Conservation (phyloP, 1,140 invertebrate species). For the Cotesia typhae region DNA sequence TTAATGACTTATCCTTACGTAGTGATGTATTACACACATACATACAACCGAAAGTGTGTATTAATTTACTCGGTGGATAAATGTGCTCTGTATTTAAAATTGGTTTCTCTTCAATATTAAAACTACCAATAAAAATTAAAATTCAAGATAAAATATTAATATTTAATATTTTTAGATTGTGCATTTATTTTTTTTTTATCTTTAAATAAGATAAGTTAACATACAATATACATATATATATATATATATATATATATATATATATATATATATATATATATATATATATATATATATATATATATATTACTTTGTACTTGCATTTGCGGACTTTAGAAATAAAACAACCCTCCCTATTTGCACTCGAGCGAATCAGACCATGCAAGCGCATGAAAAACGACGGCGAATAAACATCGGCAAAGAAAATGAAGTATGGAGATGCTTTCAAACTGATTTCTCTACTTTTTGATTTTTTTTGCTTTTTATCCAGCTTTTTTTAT, state of each 20-base stretch:
- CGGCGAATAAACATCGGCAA: constrained; percentile 22
- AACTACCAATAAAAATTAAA: no score
- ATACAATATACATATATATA: background rate
- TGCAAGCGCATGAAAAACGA: constrained; percentile 27
- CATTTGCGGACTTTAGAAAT: constrained; percentile 31
- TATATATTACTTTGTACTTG: background rate
- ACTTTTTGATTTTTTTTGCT: constrained; percentile 20
- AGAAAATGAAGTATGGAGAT: constrained; percentile 23
- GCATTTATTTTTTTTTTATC: no score
- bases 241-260: constrained; percentile 10
- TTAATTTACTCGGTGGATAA: no score
- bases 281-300: background rate
- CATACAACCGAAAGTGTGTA: background rate
- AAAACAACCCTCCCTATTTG: constrained; percentile 39
- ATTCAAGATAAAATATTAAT: no score
- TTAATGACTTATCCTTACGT: constrained; percentile 53
- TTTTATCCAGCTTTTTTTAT: constrained; percentile 13
- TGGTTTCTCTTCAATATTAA: no score
- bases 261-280: constrained; percentile 2
- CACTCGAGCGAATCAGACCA: constrained; percentile 38
- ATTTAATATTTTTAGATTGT: background rate
- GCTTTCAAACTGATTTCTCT: constrained; percentile 27
- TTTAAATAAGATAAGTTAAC: no score
- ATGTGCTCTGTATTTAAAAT: background rate
- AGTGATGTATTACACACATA: constrained; percentile 1